Conservation (phyloP, 2,888 invertebrate species). For the Koerneria pararmatus region DNA sequence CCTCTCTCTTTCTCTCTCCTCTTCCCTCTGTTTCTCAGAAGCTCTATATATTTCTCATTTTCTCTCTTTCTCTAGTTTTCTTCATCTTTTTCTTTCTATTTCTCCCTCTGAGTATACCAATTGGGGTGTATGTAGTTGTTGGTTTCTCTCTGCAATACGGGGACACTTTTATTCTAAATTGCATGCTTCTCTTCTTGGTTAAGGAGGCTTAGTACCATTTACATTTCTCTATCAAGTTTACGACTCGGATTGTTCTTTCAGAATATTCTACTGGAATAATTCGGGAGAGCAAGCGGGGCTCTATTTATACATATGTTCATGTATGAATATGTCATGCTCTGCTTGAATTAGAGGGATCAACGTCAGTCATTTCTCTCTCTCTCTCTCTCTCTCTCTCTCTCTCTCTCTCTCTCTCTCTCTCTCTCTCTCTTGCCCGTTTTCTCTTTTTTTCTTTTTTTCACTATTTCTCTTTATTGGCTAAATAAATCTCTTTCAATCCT, state of each 20-base stretch:
- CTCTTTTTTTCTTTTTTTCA: no score
- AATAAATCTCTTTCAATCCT: conserved; percentile 11
- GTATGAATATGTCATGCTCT: no score
- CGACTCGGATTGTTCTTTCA: no score
- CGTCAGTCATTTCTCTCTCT: conserved; percentile 14
- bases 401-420: no score
- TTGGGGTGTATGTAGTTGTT: background rate
- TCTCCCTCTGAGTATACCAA: background rate
- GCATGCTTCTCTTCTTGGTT: no score
- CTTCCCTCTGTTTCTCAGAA: conserved; percentile 1
- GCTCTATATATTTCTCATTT: no score
- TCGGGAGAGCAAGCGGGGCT: no score
- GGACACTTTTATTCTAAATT: background rate
- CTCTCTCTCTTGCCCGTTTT: background rate
- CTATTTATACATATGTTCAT: no score
- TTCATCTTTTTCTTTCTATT: conserved; percentile 9
- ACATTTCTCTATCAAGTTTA: no score
- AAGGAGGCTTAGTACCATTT: no score
- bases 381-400: background rate
- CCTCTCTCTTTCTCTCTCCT: no score
- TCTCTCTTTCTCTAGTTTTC: conserved; percentile 1
- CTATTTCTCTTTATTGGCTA: conserved; percentile 9
- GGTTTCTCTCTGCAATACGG: conserved; percentile 1
- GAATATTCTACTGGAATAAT: no score
- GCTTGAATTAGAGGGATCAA: conserved; percentile 7